Percentiles rank a stretch among this genome's conserved stretches.
phyloP scores from a whole-genome alignment of 1,140 invertebrate species.

The Lordiphosa clarofinis region DNA sequence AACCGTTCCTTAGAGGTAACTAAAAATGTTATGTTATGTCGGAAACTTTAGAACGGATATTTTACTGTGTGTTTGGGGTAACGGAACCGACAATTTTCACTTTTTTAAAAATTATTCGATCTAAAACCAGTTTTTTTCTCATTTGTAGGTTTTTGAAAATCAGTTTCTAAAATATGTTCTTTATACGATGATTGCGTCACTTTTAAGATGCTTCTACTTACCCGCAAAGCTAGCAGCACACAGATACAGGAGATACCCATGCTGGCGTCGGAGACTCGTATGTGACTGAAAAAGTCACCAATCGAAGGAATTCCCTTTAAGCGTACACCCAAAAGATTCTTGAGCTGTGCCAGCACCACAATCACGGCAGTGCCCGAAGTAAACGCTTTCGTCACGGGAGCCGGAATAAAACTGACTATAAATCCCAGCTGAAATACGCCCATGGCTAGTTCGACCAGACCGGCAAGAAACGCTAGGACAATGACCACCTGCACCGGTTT shows the following conservation, averaged over 20 bases:
- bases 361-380: constrained; percentile 96
- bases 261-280: constrained; percentile 83
- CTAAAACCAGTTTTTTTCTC: no score
- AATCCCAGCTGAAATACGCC: constrained; percentile 85
- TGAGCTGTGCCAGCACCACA: constrained; percentile 93
- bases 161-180: no score
- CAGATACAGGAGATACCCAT: constrained; percentile 87
- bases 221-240: constrained; percentile 85
- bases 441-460: constrained; percentile 88
- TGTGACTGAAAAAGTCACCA: constrained; percentile 84
- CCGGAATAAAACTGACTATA: constrained; percentile 95
- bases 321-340: constrained; percentile 88
- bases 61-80: no score
- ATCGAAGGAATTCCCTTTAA: constrained; percentile 87
- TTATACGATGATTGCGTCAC: neutral
- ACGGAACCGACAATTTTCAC: no score
- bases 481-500: constrained; percentile 88
- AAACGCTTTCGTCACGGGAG: constrained; percentile 95
- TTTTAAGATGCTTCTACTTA: constrained; percentile 79
- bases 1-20: no score
- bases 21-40: no score
- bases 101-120: no score
- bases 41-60: no score
- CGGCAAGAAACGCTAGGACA: constrained; percentile 88
- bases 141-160: no score